phyloP scores from a whole-genome alignment of 2,888 invertebrate species.

The Rotaria sp. region DNA sequence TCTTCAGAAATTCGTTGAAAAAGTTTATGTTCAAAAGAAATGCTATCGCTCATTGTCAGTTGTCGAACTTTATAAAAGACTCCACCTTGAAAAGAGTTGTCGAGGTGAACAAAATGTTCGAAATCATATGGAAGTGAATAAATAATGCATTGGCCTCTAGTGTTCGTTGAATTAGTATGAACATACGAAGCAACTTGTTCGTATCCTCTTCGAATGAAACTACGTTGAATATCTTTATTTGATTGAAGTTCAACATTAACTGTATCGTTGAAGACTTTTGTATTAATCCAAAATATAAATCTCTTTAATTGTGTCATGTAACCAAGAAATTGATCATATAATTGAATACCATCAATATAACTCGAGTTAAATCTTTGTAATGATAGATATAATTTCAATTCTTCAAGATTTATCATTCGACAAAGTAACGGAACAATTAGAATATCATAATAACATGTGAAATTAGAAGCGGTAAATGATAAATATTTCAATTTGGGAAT shows the following conservation, averaged over 20 bases:
- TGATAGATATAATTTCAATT: not conserved
- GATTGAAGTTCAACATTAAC: not conserved
- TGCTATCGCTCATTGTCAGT: not conserved
- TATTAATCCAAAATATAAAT: not conserved
- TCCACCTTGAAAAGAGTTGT: not conserved
- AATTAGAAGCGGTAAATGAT: not conserved
- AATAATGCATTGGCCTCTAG: not conserved
- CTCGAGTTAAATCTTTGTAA: not conserved
- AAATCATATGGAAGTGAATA: not conserved
- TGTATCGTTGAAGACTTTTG: not conserved
- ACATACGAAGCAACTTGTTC: not conserved
- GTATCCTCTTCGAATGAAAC: constrained; percentile 5
- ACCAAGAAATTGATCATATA: not conserved
- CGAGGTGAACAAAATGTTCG: not conserved
- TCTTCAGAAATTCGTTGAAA: not conserved
- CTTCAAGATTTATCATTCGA: constrained; percentile 12
- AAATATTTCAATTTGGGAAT: not conserved
- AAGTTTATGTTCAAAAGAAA: not conserved
- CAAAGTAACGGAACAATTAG: not conserved
- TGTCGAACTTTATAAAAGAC: not conserved
- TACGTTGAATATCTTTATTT: not conserved
- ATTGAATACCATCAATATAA: constrained; percentile 4
- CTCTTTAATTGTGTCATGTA: not conserved
- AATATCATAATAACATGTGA: not conserved
- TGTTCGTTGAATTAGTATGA: not conserved